Evolutionary conservation across 2,888 invertebrate genomes (phyloP), one percentile per base, ranked within the genome.

Genomic region (Agonum fuliginosum): DNA sequence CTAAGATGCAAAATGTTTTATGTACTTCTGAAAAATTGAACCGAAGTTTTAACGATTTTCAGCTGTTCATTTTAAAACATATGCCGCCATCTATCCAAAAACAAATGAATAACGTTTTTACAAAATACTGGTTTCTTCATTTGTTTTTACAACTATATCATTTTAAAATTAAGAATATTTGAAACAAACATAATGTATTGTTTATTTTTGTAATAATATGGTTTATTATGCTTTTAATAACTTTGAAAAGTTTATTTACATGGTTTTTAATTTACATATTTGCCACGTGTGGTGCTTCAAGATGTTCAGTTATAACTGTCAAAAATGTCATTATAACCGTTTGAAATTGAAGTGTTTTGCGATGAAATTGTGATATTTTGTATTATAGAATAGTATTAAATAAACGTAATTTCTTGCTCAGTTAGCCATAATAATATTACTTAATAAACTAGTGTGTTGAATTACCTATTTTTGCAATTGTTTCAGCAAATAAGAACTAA

Each of bases 271-370:
- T 65, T 75, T 14, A 48, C 75, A 75, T 75, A 75, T 75, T 75
- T 75, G 75, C 67, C 75, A 51, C 75, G 46, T 75, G 75, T 12
- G 48, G 75, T 14, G 46, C 67, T 51, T 10, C 19, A 10, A 2
- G 19, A 67, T 27, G 30, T 75, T 67, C 65, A 48, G 48, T 75
- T 65, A 51, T 75, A 75, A 75, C 75, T 75, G 75, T 75, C 75
- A 75, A 67, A 75, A 14, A 43, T 75, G 75, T 75, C 75, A 75
- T 67, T 43, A 19, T 27, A 67, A 67, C 24, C 62, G 75, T 75
- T 75, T 75, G 65, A 75, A 75, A 58, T 75, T 65, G 54, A 43
- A 41, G 24, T 74, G 27, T 22, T 43, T 27, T 46, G 30, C 48
- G 27, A 48, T 48, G 20, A 24, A 19, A 67, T 67, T 75, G 75